A percentile compares a stretch with the other conserved stretches of the same genome.
Conservation (phyloP, 1,140 invertebrate genomes). For the Diachasma alloeum region DNA sequence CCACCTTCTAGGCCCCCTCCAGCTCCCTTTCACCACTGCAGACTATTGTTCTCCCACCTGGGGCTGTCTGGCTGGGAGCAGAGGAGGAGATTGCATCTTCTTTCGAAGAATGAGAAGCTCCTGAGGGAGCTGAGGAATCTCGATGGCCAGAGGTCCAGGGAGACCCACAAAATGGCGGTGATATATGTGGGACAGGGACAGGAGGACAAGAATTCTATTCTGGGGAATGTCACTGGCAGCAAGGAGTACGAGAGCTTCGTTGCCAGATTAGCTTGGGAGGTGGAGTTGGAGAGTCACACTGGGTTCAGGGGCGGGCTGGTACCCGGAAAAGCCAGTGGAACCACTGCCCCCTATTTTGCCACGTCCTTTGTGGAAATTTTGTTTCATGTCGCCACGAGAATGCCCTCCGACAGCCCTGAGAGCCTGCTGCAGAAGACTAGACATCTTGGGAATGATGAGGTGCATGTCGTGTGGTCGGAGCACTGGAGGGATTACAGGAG, state of each 20-base stretch:
- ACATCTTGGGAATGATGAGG: conserved; percentile 98
- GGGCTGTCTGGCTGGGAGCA: conserved; percentile 91
- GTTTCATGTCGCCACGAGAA: conserved; percentile 98
- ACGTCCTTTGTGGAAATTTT: conserved; percentile 84
- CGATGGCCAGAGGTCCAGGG: conserved; percentile 88
- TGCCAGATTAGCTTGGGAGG: conserved; percentile 94
- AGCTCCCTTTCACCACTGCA: conserved; percentile 83
- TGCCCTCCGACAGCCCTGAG: conserved; percentile 89
- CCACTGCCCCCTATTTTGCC: conserved; percentile 95
- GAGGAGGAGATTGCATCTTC: conserved; percentile 82
- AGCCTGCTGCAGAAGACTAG: conserved; percentile 91
- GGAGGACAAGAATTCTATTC: conserved; percentile 93
- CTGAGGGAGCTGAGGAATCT: conserved; percentile 91
- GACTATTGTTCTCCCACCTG: conserved; percentile 88
- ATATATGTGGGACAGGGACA: conserved; percentile 97
- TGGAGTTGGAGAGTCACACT: conserved; percentile 92
- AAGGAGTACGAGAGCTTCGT: conserved; percentile 95
- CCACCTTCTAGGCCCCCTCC: conserved; percentile 59
- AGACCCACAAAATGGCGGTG: conserved; percentile 99
- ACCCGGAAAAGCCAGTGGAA: conserved; percentile 88
- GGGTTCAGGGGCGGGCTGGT: conserved; percentile 97
- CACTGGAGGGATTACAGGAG: conserved; percentile 94
- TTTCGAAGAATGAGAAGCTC: conserved; percentile 90
- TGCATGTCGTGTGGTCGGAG: conserved; percentile 99
- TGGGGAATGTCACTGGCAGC: conserved; percentile 79